These are phyloP conservation scores for Elymnias hypermnestra DNA, from an alignment of 1,140 invertebrate genomes.

Conservation along the genomic window DNA sequence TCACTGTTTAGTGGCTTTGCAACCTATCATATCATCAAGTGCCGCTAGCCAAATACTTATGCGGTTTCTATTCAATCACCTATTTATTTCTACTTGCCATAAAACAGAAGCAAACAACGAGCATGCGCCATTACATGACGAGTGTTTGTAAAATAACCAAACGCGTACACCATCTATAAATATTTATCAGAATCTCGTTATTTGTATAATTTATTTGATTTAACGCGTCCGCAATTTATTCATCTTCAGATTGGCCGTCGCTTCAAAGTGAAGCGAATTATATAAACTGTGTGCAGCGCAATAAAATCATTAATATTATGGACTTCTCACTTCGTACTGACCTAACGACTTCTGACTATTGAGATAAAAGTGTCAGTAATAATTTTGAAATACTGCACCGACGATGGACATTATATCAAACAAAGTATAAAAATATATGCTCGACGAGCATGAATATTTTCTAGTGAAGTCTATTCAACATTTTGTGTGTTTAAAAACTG, in stretches of 20 bases:
- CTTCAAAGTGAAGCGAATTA: slow-evolving; percentile 40
- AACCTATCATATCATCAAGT: slow-evolving; percentile 6
- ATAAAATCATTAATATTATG: slow-evolving; percentile 31
- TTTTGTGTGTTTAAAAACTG: background rate
- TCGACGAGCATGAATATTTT: too few species aligned
- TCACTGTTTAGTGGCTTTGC: too few species aligned
- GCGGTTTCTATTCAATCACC: slow-evolving; percentile 36
- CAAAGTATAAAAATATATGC: too few species aligned
- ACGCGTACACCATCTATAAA: slow-evolving; percentile 42
- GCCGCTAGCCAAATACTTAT: slow-evolving; percentile 50
- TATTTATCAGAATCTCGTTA: slow-evolving; percentile 63
- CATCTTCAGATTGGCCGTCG: slow-evolving; percentile 38
- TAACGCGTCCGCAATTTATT: slow-evolving; percentile 49
- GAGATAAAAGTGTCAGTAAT: slow-evolving; percentile 19
- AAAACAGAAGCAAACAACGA: slow-evolving; percentile 46
- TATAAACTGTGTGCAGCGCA: slow-evolving; percentile 15
- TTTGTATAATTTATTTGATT: slow-evolving; percentile 61
- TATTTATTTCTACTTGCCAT: slow-evolving; percentile 46
- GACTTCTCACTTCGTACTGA: slow-evolving; percentile 19
- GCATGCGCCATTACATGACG: slow-evolving; percentile 54
- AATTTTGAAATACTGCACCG: slow-evolving; percentile 7
- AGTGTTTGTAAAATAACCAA: slow-evolving; percentile 68
- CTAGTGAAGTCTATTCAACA: too few species aligned
- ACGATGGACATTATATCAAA: background rate
- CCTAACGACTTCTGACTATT: slow-evolving; percentile 17